These are phyloP conservation scores for Drosophila lowei DNA, from an alignment of 1,140 invertebrate species.

Conservation along the genomic window DNA sequence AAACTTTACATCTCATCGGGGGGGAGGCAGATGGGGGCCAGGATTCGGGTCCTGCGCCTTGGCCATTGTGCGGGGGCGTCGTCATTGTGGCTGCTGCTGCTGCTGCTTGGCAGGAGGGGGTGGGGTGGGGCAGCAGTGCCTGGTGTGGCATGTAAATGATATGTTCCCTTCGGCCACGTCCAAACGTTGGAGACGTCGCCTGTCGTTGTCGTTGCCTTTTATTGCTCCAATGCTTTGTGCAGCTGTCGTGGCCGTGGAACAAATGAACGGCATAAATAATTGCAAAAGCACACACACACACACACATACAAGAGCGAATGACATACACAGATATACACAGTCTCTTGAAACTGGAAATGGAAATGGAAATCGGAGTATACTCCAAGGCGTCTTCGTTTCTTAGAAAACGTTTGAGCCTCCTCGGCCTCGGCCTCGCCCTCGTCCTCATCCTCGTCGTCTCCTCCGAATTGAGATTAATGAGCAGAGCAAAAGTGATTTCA, in stretches of 20 bases:
- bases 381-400: constrained; percentile 44
- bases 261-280: constrained; percentile 83
- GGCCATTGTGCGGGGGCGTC: constrained; percentile 41
- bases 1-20: constrained; percentile 76
- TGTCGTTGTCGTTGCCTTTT: constrained; percentile 42
- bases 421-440: no score
- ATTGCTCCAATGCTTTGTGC: constrained; percentile 64
- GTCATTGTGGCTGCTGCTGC: constrained; percentile 62
- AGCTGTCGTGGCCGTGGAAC: constrained; percentile 75
- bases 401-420: constrained; percentile 26
- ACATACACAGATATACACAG: constrained; percentile 25
- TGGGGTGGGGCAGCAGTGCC: constrained; percentile 20
- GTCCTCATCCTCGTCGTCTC: neutral
- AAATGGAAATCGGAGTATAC: constrained; percentile 73
- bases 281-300: constrained; percentile 65
- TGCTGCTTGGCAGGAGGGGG: constrained; percentile 14
- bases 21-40: neutral
- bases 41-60: constrained; percentile 26
- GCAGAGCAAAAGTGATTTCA: constrained; percentile 43
- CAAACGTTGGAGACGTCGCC: constrained; percentile 31
- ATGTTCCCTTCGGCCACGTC: constrained; percentile 78
- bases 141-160: constrained; percentile 80
- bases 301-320: constrained; percentile 14
- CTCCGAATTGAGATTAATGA: constrained; percentile 71
- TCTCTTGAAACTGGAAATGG: neutral